Evolutionary conservation across 2,113 vertebrate genomes (phyloP).

Genomic region (Smithornis capensis): DNA sequence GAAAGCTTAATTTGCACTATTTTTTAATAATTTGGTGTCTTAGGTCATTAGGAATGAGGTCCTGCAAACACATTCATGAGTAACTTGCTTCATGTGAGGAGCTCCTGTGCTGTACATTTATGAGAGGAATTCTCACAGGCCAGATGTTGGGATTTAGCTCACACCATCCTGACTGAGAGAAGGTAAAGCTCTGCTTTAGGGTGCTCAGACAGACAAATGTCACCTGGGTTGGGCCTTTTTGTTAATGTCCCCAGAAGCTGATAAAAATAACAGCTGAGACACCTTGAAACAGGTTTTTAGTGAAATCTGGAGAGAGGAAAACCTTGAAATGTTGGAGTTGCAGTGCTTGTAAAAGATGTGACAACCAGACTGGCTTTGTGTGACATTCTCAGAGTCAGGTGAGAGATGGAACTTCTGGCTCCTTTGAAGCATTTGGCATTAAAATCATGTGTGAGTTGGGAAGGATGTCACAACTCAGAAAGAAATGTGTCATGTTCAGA

Average conservation of each 20-base stretch:
- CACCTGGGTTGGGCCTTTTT: not conserved
- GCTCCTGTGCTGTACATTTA: not conserved
- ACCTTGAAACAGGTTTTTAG: not conserved
- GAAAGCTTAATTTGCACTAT: constrained; percentile 45
- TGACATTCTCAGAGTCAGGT: not conserved
- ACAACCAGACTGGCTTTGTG: not conserved
- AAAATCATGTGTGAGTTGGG: not conserved
- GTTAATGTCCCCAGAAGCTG: not conserved
- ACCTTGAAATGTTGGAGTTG: not conserved
- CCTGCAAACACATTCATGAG: not conserved
- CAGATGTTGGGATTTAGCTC: not conserved
- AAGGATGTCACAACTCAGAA: not conserved
- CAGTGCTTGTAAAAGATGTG: not conserved
- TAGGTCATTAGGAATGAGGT: constrained; percentile 26
- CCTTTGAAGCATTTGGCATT: not conserved
- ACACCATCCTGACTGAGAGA: not conserved
- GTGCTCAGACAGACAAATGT: not conserved
- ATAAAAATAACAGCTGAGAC: not conserved
- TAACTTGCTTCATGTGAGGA: not conserved
- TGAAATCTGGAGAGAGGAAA: not conserved
- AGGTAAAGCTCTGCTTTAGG: not conserved
- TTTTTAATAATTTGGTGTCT: constrained; percentile 46
- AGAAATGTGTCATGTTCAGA: not conserved
- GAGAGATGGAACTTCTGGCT: not conserved
- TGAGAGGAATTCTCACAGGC: not conserved